Percentiles rank a stretch among this genome's conserved stretches.
Evolutionary conservation across 2,113 vertebrate species (phyloP).

Genomic region (Anser cygnoides): DNA sequence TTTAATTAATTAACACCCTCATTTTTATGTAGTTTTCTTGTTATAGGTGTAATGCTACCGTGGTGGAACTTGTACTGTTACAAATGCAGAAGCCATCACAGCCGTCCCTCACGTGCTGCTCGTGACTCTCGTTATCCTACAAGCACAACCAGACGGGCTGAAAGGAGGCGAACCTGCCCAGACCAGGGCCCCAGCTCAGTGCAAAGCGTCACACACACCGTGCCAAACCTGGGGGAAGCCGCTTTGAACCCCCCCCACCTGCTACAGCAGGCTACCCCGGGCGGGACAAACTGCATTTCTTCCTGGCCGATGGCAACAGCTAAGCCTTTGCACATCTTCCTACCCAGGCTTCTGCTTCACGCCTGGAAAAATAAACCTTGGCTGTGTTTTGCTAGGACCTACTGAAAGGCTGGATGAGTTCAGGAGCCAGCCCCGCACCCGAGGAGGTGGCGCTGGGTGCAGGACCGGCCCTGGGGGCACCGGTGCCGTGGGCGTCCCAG

Average conservation of each 20-base stretch:
- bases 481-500: not conserved
- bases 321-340: not conserved
- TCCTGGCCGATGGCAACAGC: not conserved
- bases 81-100: not conserved
- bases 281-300: not conserved
- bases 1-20: slow-evolving; percentile 1
- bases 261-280: rapidly evolving
- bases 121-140: not conserved
- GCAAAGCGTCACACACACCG: not conserved
- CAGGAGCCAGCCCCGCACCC: not conserved
- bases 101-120: not conserved
- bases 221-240: not conserved
- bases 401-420: not conserved
- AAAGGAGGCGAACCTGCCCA: not conserved
- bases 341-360: not conserved
- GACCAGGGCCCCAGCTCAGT: not conserved
- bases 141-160: not conserved
- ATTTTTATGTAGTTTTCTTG: not conserved
- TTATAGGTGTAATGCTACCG: not conserved
- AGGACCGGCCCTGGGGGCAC: not conserved
- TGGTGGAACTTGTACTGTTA: not conserved
- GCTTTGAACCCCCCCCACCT: not conserved
- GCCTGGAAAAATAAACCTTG: not conserved
- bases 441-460: not conserved
- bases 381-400: not conserved